Base-by-base conservation (phyloP, 92 coral and sea anemone species). In the Palythoa grandiflora region DNA sequence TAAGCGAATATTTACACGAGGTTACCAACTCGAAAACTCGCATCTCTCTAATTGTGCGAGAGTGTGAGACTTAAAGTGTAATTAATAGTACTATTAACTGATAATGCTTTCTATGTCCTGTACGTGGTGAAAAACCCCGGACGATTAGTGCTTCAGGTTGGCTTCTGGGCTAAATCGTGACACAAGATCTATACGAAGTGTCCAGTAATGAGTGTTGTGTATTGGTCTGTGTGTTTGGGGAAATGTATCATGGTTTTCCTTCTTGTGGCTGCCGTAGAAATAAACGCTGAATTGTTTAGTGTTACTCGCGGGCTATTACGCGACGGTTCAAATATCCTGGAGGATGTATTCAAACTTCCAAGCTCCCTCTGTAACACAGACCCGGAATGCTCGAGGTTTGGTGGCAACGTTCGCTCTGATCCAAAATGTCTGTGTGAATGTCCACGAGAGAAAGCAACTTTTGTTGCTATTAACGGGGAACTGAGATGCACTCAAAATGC, bases 261-360 rank as follows among this genome's bases (percentile, higher is more conserved):
- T 12, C 15, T 47, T 48, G 17, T 60, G 9, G 28, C 17, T 19
- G 66, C 73, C 72, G 72, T 61, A 7, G 57, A 79, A 36, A 19
- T 17, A 17, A 75, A 79, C 38, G 73, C 84, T 13, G 84, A 60
- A 60, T 19, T 38, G 9, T n/a, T 79, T 7, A 40, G 15, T 19
- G 54, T 79, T 20, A 79, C 72, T 16, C 84, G 84, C 16, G 84
- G 84, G 0, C 55, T 79, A 19, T 17, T 38, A n/a, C 37, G 61
- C 35, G 17, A 36, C 38, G 84, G 84, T 9, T 60, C 84, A 13
- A 61, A 8, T 38, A 79, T 37, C 20, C 5, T 61, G 20, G 73
- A 79, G 38, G 84, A 79, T 47, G 66, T 79, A 15, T 79, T 61
- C 57, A 79, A 50, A 14, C 73, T 79, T 79, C 84, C 84, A 14